These are phyloP conservation scores for Neomorphus geoffroyi DNA, from an alignment of 2,797 vertebrate species.

Conservation along the genomic window DNA sequence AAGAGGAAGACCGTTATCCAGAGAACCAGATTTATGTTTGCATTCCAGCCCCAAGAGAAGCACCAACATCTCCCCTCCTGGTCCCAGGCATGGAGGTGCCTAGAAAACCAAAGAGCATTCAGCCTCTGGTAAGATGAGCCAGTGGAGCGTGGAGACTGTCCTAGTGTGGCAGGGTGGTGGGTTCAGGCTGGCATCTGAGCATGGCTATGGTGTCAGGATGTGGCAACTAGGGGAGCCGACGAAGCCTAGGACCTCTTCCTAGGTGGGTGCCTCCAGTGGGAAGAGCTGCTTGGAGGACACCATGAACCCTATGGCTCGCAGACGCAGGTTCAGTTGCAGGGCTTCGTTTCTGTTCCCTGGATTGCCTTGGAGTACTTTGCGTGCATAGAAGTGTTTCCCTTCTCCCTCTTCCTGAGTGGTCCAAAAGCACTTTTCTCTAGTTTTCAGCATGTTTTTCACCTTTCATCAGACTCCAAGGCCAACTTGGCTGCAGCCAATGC, in stretches of 20 bases:
- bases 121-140: neutral
- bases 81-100: neutral
- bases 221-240: neutral
- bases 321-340: neutral
- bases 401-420: neutral
- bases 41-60: neutral
- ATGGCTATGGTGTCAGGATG: neutral
- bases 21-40: neutral
- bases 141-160: fast-evolving
- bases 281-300: neutral
- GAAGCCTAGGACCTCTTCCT: neutral
- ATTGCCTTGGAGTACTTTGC: fast-evolving
- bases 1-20: neutral
- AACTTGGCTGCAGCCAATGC: neutral
- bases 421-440: neutral
- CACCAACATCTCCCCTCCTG: neutral
- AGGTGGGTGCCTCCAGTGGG: fast-evolving
- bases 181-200: neutral
- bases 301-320: neutral
- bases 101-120: neutral
- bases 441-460: neutral
- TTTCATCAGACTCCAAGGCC: neutral
- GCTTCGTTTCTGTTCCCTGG: neutral
- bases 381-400: neutral
- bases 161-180: neutral